phyloP scores from a whole-genome alignment of 2,888 invertebrate species.

The Melanostoma scalare region DNA sequence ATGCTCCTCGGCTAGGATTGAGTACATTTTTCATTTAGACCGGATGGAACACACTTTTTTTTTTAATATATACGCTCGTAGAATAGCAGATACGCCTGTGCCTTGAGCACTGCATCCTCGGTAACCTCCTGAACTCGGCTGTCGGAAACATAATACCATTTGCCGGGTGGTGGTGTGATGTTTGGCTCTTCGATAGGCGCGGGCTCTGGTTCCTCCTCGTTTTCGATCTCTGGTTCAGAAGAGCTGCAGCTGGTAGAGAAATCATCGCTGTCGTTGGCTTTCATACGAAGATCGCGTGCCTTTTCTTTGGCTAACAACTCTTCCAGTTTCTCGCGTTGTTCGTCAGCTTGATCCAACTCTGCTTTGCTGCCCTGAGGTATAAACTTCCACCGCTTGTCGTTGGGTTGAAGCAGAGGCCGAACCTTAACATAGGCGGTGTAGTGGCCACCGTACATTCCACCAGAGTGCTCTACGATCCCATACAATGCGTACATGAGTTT shows the following conservation, averaged over 20 bases:
- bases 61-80: constrained; percentile 94
- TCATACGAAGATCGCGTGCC: constrained; percentile 79
- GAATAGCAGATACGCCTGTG: constrained; percentile 97
- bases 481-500: constrained; percentile 93
- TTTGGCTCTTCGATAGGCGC: constrained; percentile 76
- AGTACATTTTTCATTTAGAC: constrained; percentile 16
- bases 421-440: constrained; percentile 98
- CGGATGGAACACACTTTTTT: neutral
- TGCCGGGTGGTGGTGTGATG: constrained; percentile 85
- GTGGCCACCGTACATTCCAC: constrained; percentile 91
- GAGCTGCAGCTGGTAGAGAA: constrained; percentile 85
- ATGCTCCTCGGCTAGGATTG: constrained; percentile 57
- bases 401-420: constrained; percentile 84
- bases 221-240: constrained; percentile 77
- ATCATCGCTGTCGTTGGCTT: constrained; percentile 83
- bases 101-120: constrained; percentile 90
- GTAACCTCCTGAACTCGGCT: constrained; percentile 91
- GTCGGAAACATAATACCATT: constrained; percentile 98
- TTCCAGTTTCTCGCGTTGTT: constrained; percentile 81
- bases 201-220: constrained; percentile 60
- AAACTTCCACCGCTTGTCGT: constrained; percentile 89
- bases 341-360: constrained; percentile 83
- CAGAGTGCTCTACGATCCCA: constrained; percentile 97
- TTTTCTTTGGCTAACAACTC: constrained; percentile 80
- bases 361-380: constrained; percentile 85